These are phyloP conservation scores for Pristionchus maxplancki DNA, from an alignment of 2,888 invertebrate genomes.

Conservation along the genomic window DNA sequence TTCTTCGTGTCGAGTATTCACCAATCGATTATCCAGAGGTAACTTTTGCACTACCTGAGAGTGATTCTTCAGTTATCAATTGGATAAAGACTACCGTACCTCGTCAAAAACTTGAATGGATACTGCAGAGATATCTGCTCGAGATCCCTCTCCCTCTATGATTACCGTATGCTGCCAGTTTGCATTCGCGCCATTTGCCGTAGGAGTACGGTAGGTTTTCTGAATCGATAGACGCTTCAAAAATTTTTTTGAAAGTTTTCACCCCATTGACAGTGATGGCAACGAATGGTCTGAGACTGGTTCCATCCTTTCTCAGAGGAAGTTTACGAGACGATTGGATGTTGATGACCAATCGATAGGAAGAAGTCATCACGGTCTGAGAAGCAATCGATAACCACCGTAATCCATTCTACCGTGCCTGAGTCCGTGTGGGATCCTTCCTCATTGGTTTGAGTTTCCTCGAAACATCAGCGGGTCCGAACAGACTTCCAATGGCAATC, in stretches of 20 bases:
- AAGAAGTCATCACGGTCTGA: slow-evolving; percentile 48
- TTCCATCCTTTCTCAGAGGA: slow-evolving; percentile 63
- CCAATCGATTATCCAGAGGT: slow-evolving; percentile 34
- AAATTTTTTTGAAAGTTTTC: background rate
- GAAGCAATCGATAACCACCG: background rate
- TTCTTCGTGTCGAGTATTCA: slow-evolving; percentile 43
- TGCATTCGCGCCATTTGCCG: slow-evolving; percentile 43
- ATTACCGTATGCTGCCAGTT: slow-evolving; percentile 50
- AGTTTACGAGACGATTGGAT: slow-evolving; percentile 72
- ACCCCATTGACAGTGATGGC: background rate
- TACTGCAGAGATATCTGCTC: background rate
- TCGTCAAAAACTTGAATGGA: slow-evolving; percentile 47
- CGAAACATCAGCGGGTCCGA: slow-evolving; percentile 70
- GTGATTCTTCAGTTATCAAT: background rate
- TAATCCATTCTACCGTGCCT: background rate
- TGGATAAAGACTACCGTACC: background rate
- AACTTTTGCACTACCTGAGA: slow-evolving; percentile 35
- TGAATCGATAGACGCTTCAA: background rate
- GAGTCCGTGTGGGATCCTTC: slow-evolving; percentile 45
- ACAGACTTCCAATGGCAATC: slow-evolving; percentile 67
- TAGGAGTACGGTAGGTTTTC: slow-evolving; percentile 25
- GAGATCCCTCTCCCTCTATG: slow-evolving; percentile 23
- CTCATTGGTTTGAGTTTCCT: slow-evolving; percentile 75
- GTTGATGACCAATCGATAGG: slow-evolving; percentile 65
- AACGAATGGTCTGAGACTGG: slow-evolving; percentile 61